Evolutionary conservation across 2,797 vertebrate species (phyloP).

Genomic region (Pangasius djambal): DNA sequence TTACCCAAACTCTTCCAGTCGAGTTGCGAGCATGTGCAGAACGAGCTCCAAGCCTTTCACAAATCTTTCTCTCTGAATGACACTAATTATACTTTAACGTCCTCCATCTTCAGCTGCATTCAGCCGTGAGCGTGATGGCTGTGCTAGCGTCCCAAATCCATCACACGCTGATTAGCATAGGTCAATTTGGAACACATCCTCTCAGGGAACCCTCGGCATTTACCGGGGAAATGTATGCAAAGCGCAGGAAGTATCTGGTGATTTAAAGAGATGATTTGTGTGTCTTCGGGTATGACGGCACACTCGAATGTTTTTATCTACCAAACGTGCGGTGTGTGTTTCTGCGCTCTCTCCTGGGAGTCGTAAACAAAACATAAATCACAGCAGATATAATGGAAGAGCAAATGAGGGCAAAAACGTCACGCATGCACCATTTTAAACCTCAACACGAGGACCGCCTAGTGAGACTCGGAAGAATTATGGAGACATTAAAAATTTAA

Average conservation of each 20-base stretch:
- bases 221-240: neutral
- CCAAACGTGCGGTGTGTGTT: neutral
- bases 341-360: neutral
- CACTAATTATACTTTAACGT: slow-evolving; percentile 26
- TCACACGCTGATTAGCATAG: slow-evolving; percentile 62
- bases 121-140: neutral
- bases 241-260: neutral
- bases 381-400: neutral
- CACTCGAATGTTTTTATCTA: neutral
- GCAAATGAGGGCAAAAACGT: neutral
- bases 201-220: neutral
- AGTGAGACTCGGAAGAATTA: neutral
- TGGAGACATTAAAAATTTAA: neutral
- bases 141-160: slow-evolving; percentile 49
- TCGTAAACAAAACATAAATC: slow-evolving; percentile 30
- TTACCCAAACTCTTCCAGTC: neutral
- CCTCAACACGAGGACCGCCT: neutral
- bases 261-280: slow-evolving; percentile 28
- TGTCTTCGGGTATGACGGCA: neutral
- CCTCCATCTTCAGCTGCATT: slow-evolving; percentile 4
- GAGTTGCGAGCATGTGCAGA: neutral
- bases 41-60: neutral
- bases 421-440: neutral
- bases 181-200: slow-evolving; percentile 50
- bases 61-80: slow-evolving; percentile 11